phyloP scores from a whole-genome alignment of 2,797 vertebrate species.

The Acipenser ruthenus region DNA sequence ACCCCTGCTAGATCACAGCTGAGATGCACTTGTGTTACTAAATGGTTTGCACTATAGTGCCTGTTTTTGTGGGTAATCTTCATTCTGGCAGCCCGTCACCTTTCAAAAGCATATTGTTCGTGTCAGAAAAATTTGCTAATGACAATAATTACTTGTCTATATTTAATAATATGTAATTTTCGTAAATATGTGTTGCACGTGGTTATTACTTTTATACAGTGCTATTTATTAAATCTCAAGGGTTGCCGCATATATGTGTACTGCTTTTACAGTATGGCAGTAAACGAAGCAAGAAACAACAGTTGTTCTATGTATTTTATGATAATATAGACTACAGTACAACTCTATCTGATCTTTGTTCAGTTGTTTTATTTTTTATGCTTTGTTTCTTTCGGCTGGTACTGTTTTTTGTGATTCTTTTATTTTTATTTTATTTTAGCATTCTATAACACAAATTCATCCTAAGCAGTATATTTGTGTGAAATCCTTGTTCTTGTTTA shows the following conservation, averaged over 20 bases:
- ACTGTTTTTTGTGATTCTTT: too few species aligned
- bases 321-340: too few species aligned
- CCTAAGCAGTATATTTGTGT: too few species aligned
- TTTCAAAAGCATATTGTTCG: background rate
- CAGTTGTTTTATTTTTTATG: too few species aligned
- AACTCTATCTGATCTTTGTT: too few species aligned
- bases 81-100: background rate
- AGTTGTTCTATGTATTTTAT: too few species aligned
- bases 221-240: slow-evolving; percentile 60
- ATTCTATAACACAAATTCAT: too few species aligned
- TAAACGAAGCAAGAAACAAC: slow-evolving; percentile 28
- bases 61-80: background rate
- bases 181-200: background rate
- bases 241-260: slow-evolving; percentile 56
- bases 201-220: background rate
- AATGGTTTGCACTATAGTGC: background rate
- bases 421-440: too few species aligned
- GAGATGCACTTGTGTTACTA: too few species aligned
- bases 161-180: slow-evolving; percentile 4
- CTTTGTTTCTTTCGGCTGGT: too few species aligned
- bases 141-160: background rate
- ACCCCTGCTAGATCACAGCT: too few species aligned
- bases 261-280: slow-evolving; percentile 47
- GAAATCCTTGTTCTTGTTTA: too few species aligned
- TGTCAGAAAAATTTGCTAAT: slow-evolving; percentile 7